A percentile compares a stretch with the other conserved stretches of the same genome.
Evolutionary conservation across 2,888 invertebrate genomes (phyloP).

Genomic region (Scotopteryx bipunctaria): DNA sequence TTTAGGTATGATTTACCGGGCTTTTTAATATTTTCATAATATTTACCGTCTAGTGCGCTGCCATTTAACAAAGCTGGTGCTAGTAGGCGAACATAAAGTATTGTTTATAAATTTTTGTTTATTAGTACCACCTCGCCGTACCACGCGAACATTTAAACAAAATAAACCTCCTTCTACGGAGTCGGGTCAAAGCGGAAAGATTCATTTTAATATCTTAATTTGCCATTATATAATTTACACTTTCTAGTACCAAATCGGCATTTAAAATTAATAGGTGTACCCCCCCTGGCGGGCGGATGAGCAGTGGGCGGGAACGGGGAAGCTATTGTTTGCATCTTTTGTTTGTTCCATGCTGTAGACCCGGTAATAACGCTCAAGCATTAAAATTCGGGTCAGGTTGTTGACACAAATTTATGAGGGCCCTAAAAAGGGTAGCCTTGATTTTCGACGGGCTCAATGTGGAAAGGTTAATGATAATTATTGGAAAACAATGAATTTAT

Average conservation of each 20-base stretch:
- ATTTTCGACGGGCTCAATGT: constrained; percentile 43
- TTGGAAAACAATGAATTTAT: background rate
- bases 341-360: constrained; percentile 65
- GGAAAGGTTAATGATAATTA: constrained; percentile 27
- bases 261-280: constrained; percentile 25
- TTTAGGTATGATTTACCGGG: background rate
- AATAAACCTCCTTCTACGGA: no score
- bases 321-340: constrained; percentile 69
- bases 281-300: constrained; percentile 7
- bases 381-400: constrained; percentile 77
- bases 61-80: no score
- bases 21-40: background rate
- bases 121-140: no score
- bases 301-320: constrained; percentile 43
- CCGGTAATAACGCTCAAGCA: constrained; percentile 69
- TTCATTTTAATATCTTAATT: no score
- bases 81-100: no score
- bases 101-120: no score
- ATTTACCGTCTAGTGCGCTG: background rate
- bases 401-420: constrained; percentile 77
- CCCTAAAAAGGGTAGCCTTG: constrained; percentile 61
- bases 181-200: no score
- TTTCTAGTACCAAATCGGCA: constrained; percentile 18
- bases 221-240: constrained; percentile 11
- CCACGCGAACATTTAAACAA: no score